These are phyloP conservation scores for Eupithecia vulgata DNA, from an alignment of 2,888 invertebrate species.

Conservation along the genomic window DNA sequence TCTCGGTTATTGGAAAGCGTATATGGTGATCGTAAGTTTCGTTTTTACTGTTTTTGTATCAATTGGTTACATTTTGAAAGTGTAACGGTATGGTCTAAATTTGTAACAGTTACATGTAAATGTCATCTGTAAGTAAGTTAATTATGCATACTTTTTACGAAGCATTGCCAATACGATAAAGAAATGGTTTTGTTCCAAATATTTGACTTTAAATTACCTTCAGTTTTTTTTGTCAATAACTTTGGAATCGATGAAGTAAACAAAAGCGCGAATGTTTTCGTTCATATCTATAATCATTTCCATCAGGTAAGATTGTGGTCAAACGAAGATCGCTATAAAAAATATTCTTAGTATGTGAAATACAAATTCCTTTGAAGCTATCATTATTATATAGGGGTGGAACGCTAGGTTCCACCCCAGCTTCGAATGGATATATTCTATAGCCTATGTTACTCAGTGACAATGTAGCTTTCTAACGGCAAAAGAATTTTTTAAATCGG, in stretches of 20 bases:
- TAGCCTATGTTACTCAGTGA: too few species aligned
- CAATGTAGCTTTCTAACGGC: too few species aligned
- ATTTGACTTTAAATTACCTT: not conserved
- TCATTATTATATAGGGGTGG: too few species aligned
- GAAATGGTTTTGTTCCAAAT: not conserved
- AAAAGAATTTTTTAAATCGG: too few species aligned
- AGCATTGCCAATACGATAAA: constrained; percentile 8
- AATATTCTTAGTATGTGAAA: not conserved
- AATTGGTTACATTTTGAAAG: constrained; percentile 38
- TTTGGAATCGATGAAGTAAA: not conserved
- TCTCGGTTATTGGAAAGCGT: constrained; percentile 6
- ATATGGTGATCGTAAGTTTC: constrained; percentile 1
- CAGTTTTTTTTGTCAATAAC: not conserved
- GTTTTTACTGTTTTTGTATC: constrained; percentile 23
- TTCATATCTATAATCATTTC: too few species aligned
- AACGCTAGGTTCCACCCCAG: too few species aligned
- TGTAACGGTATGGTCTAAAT: constrained; percentile 39
- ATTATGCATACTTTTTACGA: constrained; percentile 6
- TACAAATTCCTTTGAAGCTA: not conserved
- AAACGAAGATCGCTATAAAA: too few species aligned
- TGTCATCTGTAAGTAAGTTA: constrained; percentile 28
- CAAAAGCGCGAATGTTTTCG: not conserved
- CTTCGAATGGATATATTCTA: too few species aligned
- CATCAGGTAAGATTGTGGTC: too few species aligned
- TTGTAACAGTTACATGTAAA: constrained; percentile 8